Base-by-base conservation (phyloP, 2,888 invertebrate species). In the Lagria hirta region DNA sequence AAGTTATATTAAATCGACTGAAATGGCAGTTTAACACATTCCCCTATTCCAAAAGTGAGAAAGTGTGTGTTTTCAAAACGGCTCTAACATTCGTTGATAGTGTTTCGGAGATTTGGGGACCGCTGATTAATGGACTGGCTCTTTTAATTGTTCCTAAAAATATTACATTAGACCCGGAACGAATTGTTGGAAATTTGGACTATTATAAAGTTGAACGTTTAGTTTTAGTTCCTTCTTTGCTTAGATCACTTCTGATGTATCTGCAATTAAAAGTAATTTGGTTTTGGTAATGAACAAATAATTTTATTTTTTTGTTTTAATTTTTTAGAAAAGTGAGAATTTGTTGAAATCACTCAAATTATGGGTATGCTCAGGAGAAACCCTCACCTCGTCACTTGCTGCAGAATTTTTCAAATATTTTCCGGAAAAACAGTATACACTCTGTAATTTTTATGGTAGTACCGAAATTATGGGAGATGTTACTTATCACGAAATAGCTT, bases 381-480 rank as follows among this genome's bases (percentile, higher is more conserved):
- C 85, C 0, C 75, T 93, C 1, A 77, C 84, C 7, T 77, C 82
- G 3, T 76, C 84, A 0, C 69, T 91, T 17, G 86, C 86, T 0
- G 72, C 78, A 21, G 81, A 86, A 57, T 93, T 92, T 73, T 89
- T 89, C 67, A 74, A 79, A 18, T 80, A 83, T 51, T 89, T 90
- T 51, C 75, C 79, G n/a, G 77, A 77, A 38, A 76, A 79, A 5
- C 70, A 74, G 4, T 83, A 84, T 48, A 75, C 77, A 8, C 71
- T 94, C 22, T 89, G 88, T 35, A 94, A 93, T 65, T 91, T 92
- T 64, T 93, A 92, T 61, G 94, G 94, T 0, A 90, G 91, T 52
- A 92, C 93, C 0, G 94, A 94, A 68, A 83, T 91, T 1, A 91
- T 92, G 86, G 93, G 90, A 0, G 93, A 92, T 64, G 90, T 93